These are phyloP conservation scores for Helicoverpa armigera DNA, from an alignment of 1,140 invertebrate species.

Conservation along the genomic window DNA sequence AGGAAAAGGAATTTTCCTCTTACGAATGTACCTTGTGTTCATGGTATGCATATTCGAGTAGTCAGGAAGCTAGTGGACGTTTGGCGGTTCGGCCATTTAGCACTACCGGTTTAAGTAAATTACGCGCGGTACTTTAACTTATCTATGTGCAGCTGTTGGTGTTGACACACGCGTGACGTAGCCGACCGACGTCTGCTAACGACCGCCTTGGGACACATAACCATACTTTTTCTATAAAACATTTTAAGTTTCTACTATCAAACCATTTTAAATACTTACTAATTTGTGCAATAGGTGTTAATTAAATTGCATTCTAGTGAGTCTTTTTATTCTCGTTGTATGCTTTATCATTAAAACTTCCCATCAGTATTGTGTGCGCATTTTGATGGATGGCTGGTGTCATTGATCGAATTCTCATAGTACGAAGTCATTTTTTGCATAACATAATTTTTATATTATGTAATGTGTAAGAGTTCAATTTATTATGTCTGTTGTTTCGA, in stretches of 20 bases:
- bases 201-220: constrained; percentile 6
- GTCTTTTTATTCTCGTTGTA: neutral
- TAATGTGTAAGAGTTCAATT: neutral
- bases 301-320: neutral
- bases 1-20: constrained; percentile 33
- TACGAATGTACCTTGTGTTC: neutral
- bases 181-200: neutral
- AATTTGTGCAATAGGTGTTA: neutral
- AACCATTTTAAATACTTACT: neutral
- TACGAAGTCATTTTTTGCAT: neutral
- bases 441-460: neutral
- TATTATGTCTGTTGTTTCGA: neutral
- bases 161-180: constrained; percentile 49
- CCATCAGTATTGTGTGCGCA: constrained; percentile 28
- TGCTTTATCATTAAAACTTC: constrained; percentile 28
- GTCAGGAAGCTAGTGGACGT: constrained; percentile 34
- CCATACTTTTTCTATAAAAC: neutral
- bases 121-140: constrained; percentile 43
- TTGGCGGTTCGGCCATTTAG: constrained; percentile 31
- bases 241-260: neutral
- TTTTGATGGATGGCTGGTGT: constrained; percentile 47
- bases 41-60: constrained; percentile 33
- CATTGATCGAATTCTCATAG: constrained; percentile 15
- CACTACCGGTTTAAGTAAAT: constrained; percentile 46
- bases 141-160: constrained; percentile 49